Conservation (phyloP, 1,140 invertebrate species). For the Meloidogyne chitwoodi region DNA sequence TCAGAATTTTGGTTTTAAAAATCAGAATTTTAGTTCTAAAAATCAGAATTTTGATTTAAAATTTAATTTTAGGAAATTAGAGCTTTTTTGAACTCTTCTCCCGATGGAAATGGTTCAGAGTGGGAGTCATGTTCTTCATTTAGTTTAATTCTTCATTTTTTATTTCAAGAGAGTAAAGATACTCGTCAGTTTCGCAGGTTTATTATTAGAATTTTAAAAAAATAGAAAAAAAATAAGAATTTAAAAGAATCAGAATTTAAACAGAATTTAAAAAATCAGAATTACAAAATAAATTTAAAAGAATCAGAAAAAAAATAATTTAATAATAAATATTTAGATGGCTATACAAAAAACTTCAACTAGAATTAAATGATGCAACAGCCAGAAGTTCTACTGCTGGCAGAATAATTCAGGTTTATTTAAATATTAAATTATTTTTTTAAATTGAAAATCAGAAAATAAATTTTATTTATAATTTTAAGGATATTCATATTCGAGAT, state of each 20-base stretch:
- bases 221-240: too few species aligned
- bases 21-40: neutral
- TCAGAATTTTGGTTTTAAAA: neutral
- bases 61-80: slow-evolving; percentile 42
- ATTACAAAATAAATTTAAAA: neutral
- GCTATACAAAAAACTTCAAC: slow-evolving; percentile 54
- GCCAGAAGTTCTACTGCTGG: slow-evolving; percentile 44
- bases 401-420: slow-evolving; percentile 36
- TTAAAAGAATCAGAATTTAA: neutral
- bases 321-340: slow-evolving; percentile 37
- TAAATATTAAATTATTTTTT: slow-evolving; percentile 5
- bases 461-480: slow-evolving; percentile 23
- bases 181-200: slow-evolving; percentile 50
- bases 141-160: slow-evolving; percentile 49
- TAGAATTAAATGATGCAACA: slow-evolving; percentile 54
- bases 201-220: neutral
- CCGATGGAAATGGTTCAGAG: slow-evolving; percentile 45
- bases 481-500: slow-evolving; percentile 73
- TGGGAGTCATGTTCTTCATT: slow-evolving; percentile 47
- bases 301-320: neutral
- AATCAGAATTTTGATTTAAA: neutral
- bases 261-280: neutral
- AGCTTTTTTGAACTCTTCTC: slow-evolving; percentile 40
- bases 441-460: slow-evolving; percentile 4
- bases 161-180: slow-evolving; percentile 56